These are phyloP conservation scores for Pseudorasbora parva DNA, from an alignment of 2,113 vertebrate species.

Conservation along the genomic window DNA sequence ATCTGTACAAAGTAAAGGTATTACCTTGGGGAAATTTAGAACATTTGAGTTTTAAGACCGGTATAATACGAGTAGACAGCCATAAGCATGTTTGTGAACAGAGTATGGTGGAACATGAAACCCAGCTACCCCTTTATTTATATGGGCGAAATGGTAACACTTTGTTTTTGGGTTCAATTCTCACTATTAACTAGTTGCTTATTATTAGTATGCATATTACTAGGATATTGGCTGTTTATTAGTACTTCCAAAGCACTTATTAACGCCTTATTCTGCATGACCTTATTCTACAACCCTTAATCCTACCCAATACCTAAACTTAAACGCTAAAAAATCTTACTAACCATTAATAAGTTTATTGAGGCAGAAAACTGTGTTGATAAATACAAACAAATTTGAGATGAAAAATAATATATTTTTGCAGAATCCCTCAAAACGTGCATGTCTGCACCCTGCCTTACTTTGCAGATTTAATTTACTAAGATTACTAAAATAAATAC, in stretches of 20 bases:
- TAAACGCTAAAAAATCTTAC: too few relatives aligned
- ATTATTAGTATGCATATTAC: too few relatives aligned
- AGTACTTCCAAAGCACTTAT: too few relatives aligned
- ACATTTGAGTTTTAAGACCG: background rate
- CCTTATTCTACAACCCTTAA: too few relatives aligned
- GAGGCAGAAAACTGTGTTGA: background rate
- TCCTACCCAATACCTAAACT: too few relatives aligned
- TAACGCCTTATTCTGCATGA: too few relatives aligned
- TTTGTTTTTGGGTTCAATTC: too few relatives aligned
- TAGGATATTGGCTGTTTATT: too few relatives aligned
- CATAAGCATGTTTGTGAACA: background rate
- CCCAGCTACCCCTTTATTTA: background rate
- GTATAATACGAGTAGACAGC: background rate
- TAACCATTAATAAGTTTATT: too few relatives aligned
- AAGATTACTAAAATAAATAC: background rate
- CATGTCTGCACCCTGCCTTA: background rate
- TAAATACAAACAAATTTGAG: background rate
- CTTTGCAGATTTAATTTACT: conserved; percentile 3
- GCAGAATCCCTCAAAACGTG: background rate
- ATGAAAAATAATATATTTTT: background rate
- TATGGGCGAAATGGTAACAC: background rate
- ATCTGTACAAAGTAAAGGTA: background rate
- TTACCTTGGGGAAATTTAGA: background rate
- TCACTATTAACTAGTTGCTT: too few relatives aligned
- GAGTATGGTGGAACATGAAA: background rate